phyloP scores from a whole-genome alignment of 2,113 vertebrate genomes.

The Spea bombifrons region DNA sequence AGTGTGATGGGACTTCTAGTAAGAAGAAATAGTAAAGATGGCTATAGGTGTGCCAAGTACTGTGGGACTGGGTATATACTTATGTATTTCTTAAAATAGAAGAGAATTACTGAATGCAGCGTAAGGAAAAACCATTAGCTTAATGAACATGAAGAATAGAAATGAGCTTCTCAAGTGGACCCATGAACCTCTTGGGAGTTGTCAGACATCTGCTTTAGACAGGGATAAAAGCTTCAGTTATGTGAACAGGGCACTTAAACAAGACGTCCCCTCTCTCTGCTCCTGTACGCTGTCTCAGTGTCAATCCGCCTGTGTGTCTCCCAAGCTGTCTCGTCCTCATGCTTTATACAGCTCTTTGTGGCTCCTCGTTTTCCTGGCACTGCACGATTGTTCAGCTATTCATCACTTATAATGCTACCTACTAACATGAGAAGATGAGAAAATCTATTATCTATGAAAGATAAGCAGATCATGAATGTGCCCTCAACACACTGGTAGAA shows the following conservation, averaged over 20 bases:
- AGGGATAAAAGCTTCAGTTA: conserved; percentile 44
- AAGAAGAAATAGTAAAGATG: too few relatives aligned
- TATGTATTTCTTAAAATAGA: conserved; percentile 8
- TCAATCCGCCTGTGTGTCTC: conserved; percentile 29
- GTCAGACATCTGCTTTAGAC: conserved; percentile 45
- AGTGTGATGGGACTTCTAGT: too few relatives aligned
- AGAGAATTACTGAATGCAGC: conserved; percentile 23
- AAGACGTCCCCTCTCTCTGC: conserved; percentile 33
- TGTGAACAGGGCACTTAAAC: conserved; percentile 40
- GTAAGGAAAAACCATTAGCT: conserved; percentile 38
- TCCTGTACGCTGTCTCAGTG: conserved; percentile 22
- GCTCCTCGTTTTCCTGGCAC: conserved; percentile 35
- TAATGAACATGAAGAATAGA: conserved; percentile 44
- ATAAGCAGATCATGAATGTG: conserved; percentile 19
- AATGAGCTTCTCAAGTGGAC: conserved; percentile 29
- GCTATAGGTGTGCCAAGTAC: background rate
- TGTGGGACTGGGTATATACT: conserved; percentile 1
- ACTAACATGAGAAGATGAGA: conserved; percentile 6
- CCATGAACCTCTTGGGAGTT: conserved; percentile 39
- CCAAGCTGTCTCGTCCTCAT: conserved; percentile 33
- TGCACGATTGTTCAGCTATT: conserved; percentile 46
- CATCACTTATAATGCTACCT: conserved; percentile 41
- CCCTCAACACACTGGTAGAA: conserved; percentile 11
- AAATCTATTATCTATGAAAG: background rate
- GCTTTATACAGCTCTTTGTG: conserved; percentile 31